Base-by-base conservation (phyloP, 2,888 invertebrate species). In the Eueremaeus valkanovi region DNA sequence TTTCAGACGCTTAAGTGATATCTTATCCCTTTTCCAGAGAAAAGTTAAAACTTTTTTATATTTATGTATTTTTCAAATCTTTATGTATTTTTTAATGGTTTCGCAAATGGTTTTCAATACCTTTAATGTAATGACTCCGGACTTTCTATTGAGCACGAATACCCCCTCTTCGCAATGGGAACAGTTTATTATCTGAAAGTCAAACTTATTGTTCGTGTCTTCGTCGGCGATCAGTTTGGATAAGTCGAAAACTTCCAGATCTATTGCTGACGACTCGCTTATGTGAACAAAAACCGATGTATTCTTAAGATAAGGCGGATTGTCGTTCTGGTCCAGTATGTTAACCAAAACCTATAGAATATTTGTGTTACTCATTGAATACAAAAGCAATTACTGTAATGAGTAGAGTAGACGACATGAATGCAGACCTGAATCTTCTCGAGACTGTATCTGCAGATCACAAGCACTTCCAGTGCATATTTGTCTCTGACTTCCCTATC, bases 261-360 rank as follows among this genome's bases (percentile, higher is more conserved):
- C 68, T 3, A 33, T 18, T 21, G 68, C 33, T 16, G 73, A 40
- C 13, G 68, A 55, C 31, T 76, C 76, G 16, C 58, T 74, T 6
- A 76, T 21, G 21, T 74, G 61, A 16, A 76, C 40, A 29, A 31
- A 36, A 13, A 74, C 40, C 8, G 76, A 76, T 24, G 66, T 72
- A 33, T 72, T 61, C n/a, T 51, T 72, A n/a, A 75, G 36, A 49
- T 40, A 72, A 1, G 75, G 75, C 18, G 75, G 73, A 51, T 75
- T 75, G 51, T 75, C 75, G 42, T 75, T 73, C 16, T 49, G 40
- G 40, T 75, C 75, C 63, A 75, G 24, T 13, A 75, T 42, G n/a
- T 72, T 58, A 8, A 61, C 51, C 21, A 79, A 78, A 83, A 76
- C 72, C 75, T 76, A 55, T 31, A 21, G 5, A 45, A 21, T 45